These are phyloP conservation scores for Ephialtes manifestator DNA, from an alignment of 2,888 invertebrate genomes.

Conservation along the genomic window DNA sequence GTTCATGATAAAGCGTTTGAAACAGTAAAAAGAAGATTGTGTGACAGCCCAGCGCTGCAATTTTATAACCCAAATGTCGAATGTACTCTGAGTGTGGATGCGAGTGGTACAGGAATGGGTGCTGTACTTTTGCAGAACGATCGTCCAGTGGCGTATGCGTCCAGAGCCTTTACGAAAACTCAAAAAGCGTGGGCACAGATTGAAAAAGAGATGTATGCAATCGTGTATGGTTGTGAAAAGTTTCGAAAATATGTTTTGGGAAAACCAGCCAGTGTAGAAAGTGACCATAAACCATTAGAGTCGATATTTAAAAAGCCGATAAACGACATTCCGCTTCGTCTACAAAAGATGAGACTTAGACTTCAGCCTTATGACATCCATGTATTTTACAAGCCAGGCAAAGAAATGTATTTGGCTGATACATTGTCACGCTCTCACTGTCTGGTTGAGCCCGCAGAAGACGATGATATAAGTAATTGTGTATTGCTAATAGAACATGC, in stretches of 20 bases:
- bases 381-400: constrained; percentile 68
- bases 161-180: constrained; percentile 64
- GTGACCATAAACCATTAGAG: constrained; percentile 67
- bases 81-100: constrained; percentile 70
- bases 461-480: constrained; percentile 56
- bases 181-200: constrained; percentile 68
- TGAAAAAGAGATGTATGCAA: constrained; percentile 67
- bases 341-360: constrained; percentile 70
- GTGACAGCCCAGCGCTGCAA: constrained; percentile 59
- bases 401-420: constrained; percentile 69
- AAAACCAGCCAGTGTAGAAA: constrained; percentile 51
- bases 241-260: constrained; percentile 66
- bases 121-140: constrained; percentile 70
- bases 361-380: constrained; percentile 68
- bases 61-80: constrained; percentile 67
- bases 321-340: constrained; percentile 50
- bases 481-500: constrained; percentile 11
- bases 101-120: constrained; percentile 69
- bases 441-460: constrained; percentile 23
- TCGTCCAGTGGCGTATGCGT: constrained; percentile 70
- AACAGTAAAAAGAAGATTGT: constrained; percentile 60
- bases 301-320: constrained; percentile 68
- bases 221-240: constrained; percentile 68
- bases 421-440: constrained; percentile 67
- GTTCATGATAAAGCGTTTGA: constrained; percentile 63